These are phyloP conservation scores for Epinephelus fuscoguttatus DNA, from an alignment of 2,113 vertebrate species.

Conservation along the genomic window DNA sequence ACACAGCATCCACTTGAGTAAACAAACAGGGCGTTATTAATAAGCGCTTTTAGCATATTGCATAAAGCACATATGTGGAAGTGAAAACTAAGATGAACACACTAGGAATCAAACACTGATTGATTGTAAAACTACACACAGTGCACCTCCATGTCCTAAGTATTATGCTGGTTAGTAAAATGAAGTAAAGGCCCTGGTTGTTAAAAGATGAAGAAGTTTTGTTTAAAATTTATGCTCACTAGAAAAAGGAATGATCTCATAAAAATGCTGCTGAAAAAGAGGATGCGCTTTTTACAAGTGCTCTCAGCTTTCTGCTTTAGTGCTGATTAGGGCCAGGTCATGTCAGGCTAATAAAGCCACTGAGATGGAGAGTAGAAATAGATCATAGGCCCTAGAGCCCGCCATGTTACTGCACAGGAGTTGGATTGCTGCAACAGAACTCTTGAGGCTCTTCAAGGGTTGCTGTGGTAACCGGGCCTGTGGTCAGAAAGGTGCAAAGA, in stretches of 20 bases:
- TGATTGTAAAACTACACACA: not conserved
- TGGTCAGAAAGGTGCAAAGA: constrained; percentile 49
- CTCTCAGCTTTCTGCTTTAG: constrained; percentile 21
- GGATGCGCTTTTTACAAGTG: constrained; percentile 8
- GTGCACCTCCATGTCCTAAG: not conserved
- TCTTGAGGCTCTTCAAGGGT: constrained; percentile 32
- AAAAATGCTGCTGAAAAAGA: not conserved
- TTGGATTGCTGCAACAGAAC: constrained; percentile 28
- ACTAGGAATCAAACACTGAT: not conserved
- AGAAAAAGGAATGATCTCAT: not conserved
- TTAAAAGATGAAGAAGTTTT: not conserved
- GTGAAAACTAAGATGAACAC: not conserved
- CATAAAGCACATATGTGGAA: not conserved
- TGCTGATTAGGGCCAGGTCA: constrained; percentile 31
- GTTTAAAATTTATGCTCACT: not conserved
- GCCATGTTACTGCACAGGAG: constrained; percentile 12
- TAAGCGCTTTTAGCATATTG: constrained; percentile 9
- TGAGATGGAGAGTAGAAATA: constrained; percentile 51
- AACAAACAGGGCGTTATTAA: constrained; percentile 27
- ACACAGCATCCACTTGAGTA: not conserved
- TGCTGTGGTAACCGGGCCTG: constrained; percentile 46
- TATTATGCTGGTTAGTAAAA: not conserved
- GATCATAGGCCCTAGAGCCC: constrained; percentile 30
- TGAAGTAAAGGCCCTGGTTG: not conserved
- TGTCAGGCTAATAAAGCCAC: constrained; percentile 47